Percentiles rank a stretch among this genome's conserved stretches.
phyloP scores from a whole-genome alignment of 1,140 invertebrate species.

The Centruroides sculpturatus region DNA sequence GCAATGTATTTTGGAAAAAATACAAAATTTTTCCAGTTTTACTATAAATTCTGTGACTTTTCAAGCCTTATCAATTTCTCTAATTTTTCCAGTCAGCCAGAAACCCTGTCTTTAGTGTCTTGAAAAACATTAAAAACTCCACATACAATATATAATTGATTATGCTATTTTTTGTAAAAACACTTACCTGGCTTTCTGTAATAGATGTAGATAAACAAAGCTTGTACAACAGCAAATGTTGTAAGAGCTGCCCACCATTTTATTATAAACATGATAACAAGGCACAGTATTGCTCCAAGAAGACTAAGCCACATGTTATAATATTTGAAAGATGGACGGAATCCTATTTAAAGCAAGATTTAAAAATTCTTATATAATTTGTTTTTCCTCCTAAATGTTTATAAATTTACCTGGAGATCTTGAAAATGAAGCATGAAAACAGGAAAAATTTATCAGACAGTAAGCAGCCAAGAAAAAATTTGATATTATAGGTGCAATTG shows the following conservation, averaged over 20 bases:
- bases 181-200: constrained; percentile 31
- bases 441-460: constrained; percentile 84
- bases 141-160: too few species aligned
- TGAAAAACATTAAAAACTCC: too few species aligned
- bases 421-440: constrained; percentile 80
- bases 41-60: too few species aligned
- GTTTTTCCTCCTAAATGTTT: too few species aligned
- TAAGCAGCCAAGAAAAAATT: constrained; percentile 97
- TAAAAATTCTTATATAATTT: too few species aligned
- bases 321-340: constrained; percentile 30
- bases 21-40: too few species aligned
- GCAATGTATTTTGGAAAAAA: too few species aligned
- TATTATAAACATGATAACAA: constrained; percentile 41
- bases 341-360: constrained; percentile 22
- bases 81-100: too few species aligned
- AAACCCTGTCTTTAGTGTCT: too few species aligned
- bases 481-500: constrained; percentile 88
- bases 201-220: constrained; percentile 32
- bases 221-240: constrained; percentile 31
- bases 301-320: constrained; percentile 42
- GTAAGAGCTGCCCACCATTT: constrained; percentile 37
- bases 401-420: constrained; percentile 35
- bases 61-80: too few species aligned
- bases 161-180: too few species aligned
- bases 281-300: constrained; percentile 34